Base-by-base conservation (phyloP, 2,113 vertebrate species). In the Thalassarche chlororhynchos region DNA sequence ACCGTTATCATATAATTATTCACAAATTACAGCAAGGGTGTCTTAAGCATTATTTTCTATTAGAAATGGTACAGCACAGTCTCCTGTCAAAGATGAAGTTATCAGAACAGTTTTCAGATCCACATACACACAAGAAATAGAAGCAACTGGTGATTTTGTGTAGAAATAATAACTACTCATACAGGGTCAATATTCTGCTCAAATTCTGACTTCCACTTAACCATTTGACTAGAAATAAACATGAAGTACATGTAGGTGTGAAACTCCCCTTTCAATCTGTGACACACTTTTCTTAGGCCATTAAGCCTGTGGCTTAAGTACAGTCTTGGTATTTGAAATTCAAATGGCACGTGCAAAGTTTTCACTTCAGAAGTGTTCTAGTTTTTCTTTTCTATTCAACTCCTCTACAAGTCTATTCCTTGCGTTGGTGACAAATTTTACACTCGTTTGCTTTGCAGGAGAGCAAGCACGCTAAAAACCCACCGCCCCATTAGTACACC, bases 401-500 rank as follows among this genome's bases (percentile, higher is more conserved):
- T 25, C 31, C 7, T 20, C 55, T 46, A 31, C 11, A 52, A 34
- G 34, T 36, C 61, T 74, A 12, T 34, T 78, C 60, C 60, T 66
- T 19, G 19, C 2, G 0, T 4, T 66, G 31, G 58, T 0, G 1
- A 87, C 17, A 42, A 42, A 75, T 60, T 60, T 71, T 42, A 32
- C 51, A 23, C 21, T 49, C 6, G 2, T 32, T 54, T 89, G 31
- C 17, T 66, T 49, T 36, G 11, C 32, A 20, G 19, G 62, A 71
- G 14, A 66, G 58, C 58, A 62, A 42, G 13, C 15, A 12, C n/a
- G 42, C 14, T 29, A 32, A 54, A 87, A 69, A 24, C 28, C 55
- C 61, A 75, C 36, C n/a, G 54, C 17, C 12, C n/a, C 54, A 17
- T 38, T 26, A 60, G 14, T 11, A 28, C n/a, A 78, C 8, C 20